Base-by-base conservation (phyloP, 2,113 vertebrate genomes). In the Nesogale talazaci region DNA sequence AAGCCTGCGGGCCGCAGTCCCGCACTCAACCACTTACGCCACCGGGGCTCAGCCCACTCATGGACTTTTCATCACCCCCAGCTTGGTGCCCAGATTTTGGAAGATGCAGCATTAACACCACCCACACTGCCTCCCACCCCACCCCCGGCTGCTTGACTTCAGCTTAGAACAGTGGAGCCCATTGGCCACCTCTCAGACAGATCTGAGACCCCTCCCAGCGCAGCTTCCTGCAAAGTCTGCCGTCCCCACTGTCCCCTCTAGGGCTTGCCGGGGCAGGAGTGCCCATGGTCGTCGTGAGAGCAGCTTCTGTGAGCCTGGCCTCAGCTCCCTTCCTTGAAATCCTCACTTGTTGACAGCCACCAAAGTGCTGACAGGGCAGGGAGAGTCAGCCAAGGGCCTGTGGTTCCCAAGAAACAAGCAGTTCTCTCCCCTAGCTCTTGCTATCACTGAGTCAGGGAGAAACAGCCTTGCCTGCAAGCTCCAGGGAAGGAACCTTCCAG, bases 331-430 rank as follows among this genome's bases (percentile, higher is more conserved):
- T 86, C 36, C 6, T 87, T 70, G 20, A 96, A 84, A 65, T 79
- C 31, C 46, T 91, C 81, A 65, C 2, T 0, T 40, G 40, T n/a
- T 86, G 84, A 92, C 83, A 89, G 22, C 27, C 40, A 77, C 59
- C 72, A 61, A 19, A 25, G 46, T 91, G 85, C 87, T 94, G 36
- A 86, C 20, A 29, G 61, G 38, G 82, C 80, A 74, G 34, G 56
- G 27, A 15, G 19, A 61, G 81, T 81, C 4, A 1, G 36, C 4
- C 82, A 83, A 90, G 75, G 31, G 23, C 42, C 67, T 69, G 31
- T 27, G 83, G 75, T 95, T 90, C 79, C 65, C 75, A 59, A 88
- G 52, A 96, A 72, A 90, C 27, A 52, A 91, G 38, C 78, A 61
- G 74, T 25, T 92, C 63, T 85, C 46, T 76, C 56, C 83, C 25